A percentile compares a stretch with the other conserved stretches of the same genome.
Evolutionary conservation across 2,888 invertebrate species (phyloP).

Genomic region (Clunio marinus): DNA sequence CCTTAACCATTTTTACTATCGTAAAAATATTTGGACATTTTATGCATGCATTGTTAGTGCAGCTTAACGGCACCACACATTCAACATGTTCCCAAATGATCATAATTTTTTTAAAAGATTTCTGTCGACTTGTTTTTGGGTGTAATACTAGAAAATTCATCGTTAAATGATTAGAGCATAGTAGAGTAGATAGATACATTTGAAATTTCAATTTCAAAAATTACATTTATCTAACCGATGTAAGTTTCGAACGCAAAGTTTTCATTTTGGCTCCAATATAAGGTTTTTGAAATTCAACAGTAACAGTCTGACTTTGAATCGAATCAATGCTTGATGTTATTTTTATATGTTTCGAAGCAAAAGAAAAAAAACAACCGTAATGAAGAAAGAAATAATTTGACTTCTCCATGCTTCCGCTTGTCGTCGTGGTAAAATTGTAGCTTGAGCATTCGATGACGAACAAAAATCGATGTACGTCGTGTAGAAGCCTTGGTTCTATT

Average conservation of each 20-base stretch:
- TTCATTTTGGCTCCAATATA: constrained; percentile 24
- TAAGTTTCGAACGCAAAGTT: background rate
- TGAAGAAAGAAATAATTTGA: constrained; percentile 33
- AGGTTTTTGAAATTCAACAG: constrained; percentile 34
- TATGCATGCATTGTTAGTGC: too few relatives aligned
- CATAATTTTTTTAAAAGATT: background rate
- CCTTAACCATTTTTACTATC: too few relatives aligned
- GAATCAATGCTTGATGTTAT: constrained; percentile 38
- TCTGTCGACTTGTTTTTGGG: background rate
- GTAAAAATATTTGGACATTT: too few relatives aligned
- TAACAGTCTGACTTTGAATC: constrained; percentile 39
- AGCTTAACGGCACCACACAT: too few relatives aligned
- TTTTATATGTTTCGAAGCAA: constrained; percentile 37
- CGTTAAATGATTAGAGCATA: background rate
- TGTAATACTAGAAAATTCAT: too few relatives aligned
- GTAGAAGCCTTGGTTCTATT: constrained; percentile 1
- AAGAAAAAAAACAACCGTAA: constrained; percentile 39
- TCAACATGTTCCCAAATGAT: background rate
- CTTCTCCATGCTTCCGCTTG: constrained; percentile 24
- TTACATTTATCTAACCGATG: background rate
- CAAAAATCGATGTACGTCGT: constrained; percentile 11
- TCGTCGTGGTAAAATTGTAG: background rate
- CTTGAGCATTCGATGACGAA: background rate
- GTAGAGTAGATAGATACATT: background rate
- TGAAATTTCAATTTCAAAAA: background rate